These are phyloP conservation scores for Mamestra configurata DNA, from an alignment of 1,140 invertebrate genomes.

Conservation along the genomic window DNA sequence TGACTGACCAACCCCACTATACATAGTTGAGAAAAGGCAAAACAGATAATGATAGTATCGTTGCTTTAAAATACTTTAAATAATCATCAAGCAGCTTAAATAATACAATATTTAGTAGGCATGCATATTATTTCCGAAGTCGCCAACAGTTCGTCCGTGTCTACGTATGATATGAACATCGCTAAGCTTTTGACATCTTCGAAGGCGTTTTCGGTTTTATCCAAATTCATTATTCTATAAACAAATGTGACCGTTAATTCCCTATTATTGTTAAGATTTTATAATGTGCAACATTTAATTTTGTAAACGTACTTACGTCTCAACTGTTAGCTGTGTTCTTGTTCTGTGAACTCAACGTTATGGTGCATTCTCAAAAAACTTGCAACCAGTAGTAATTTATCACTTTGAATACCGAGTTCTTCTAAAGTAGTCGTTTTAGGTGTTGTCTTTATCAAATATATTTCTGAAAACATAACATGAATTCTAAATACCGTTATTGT, in stretches of 20 bases:
- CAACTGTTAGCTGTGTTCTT: neutral
- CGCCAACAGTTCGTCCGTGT: conserved; percentile 58
- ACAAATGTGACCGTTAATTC: neutral
- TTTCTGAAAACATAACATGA: neutral
- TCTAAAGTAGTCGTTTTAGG: neutral
- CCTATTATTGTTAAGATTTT: neutral
- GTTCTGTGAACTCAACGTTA: neutral
- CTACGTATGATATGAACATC: conserved; percentile 57
- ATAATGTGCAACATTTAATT: neutral
- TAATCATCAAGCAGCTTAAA: neutral
- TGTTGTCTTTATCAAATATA: neutral
- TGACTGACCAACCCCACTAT: too few relatives aligned
- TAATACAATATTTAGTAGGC: conserved; percentile 54
- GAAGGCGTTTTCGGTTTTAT: conserved; percentile 62
- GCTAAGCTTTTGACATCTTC: conserved; percentile 52
- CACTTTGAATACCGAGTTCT: conserved; percentile 1
- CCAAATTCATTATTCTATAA: conserved; percentile 41
- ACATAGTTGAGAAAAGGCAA: too few relatives aligned
- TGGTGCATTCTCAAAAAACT: neutral
- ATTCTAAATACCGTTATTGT: neutral
- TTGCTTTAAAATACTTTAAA: neutral
- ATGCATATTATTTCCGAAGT: conserved; percentile 58
- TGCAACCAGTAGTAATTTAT: neutral
- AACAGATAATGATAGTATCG: too few relatives aligned
- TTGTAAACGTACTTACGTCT: neutral